A percentile compares a stretch with the other conserved stretches of the same genome.
Evolutionary conservation across 2,797 vertebrate genomes (phyloP).

Genomic region (Choloepus didactylus): DNA sequence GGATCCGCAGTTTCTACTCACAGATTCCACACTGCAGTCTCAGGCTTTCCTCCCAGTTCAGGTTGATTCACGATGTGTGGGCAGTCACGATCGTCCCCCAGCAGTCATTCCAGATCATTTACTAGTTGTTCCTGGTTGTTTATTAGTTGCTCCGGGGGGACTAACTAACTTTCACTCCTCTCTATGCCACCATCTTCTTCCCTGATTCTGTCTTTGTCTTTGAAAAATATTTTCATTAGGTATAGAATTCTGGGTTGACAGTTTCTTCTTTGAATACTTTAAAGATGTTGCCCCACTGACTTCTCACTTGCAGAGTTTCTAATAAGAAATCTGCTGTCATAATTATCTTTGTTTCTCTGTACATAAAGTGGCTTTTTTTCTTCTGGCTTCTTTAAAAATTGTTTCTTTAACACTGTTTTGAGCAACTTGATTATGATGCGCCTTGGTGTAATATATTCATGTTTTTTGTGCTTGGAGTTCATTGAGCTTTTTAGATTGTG

Average conservation of each 20-base stretch:
- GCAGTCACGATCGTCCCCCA: too few species aligned
- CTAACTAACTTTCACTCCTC: too few species aligned
- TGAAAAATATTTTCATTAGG: constrained; percentile 19
- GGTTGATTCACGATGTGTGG: too few species aligned
- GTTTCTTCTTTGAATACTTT: background rate
- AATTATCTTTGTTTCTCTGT: background rate
- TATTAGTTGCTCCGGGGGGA: too few species aligned
- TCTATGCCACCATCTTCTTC: too few species aligned
- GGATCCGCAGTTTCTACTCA: too few species aligned
- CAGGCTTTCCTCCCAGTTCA: too few species aligned
- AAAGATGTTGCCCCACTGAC: background rate
- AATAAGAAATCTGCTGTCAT: background rate
- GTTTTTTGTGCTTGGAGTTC: background rate
- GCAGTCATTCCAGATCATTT: too few species aligned
- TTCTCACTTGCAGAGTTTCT: background rate
- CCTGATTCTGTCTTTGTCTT: background rate
- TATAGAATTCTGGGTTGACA: background rate
- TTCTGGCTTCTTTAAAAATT: background rate
- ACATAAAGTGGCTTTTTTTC: background rate
- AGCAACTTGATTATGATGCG: background rate
- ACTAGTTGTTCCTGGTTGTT: too few species aligned
- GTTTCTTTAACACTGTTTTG: background rate
- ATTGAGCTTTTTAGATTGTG: background rate
- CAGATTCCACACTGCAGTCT: too few species aligned
- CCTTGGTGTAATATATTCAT: background rate